Base-by-base conservation (phyloP, 2,113 vertebrate genomes). In the Coturnix japonica region DNA sequence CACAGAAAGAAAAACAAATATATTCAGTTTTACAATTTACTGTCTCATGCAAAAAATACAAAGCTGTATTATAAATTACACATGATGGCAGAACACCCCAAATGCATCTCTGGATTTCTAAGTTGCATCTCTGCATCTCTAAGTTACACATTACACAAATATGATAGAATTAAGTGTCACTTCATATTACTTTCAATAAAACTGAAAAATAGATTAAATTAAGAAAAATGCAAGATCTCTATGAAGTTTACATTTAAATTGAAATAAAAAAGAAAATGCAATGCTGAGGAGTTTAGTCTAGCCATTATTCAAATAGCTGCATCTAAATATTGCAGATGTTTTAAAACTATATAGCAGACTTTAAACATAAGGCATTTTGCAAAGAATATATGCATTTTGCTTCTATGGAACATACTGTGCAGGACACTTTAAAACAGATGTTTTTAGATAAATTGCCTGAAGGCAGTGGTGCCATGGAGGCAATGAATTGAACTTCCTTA, bases 101-200 rank as follows among this genome's bases (percentile, higher is more conserved):
- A 87, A 86, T 92, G 6, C 95, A 73, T 89, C 26, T 49, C 28
- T 94, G 87, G 63, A 56, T n/a, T n/a, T n/a, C n/a, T n/a, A n/a
- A n/a, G n/a, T n/a, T n/a, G n/a, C n/a, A n/a, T n/a, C n/a, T n/a
- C n/a, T n/a, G n/a, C n/a, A n/a, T n/a, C n/a, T 63, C 59, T 74
- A 76, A 89, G 26, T 87, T 85, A 87, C 17, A 21, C 84, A 85
- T 92, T 59, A 92, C 80, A 19, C 63, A 95, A 79, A 87, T 87
- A 80, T 39, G 84, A 95, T 5, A 53, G 61, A 91, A 96, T 95
- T 90, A 95, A 87, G n/a, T 85, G 69, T 92, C 66, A 90, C 47
- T 95, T 95, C 41, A 39, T 17, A 93, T 84, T 92, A 90, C 51
- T 71, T 93, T 46, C 74, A 83, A 91, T 90, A 91, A 61, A 95